Percentiles rank a stretch among this genome's conserved stretches.
Evolutionary conservation across 1,140 invertebrate genomes (phyloP).

Genomic region (Polypedilum vanderplanki): DNA sequence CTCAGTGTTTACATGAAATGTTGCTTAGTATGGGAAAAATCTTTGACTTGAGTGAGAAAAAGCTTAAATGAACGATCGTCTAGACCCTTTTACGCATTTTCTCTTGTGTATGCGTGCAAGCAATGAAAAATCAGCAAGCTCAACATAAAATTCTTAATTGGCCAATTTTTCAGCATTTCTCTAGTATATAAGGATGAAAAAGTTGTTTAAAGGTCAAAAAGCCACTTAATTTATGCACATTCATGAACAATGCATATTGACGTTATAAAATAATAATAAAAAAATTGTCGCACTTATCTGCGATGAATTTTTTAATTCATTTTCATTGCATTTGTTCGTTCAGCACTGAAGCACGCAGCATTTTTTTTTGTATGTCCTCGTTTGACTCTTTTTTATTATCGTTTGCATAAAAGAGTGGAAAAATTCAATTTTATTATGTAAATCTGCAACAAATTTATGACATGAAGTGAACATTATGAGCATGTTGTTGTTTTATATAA

Average conservation of each 20-base stretch:
- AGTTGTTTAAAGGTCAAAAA: constrained; percentile 2
- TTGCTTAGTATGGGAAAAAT: not conserved
- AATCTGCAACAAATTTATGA: constrained; percentile 13
- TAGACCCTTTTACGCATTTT: not conserved
- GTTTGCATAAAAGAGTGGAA: not conserved
- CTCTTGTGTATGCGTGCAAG: not conserved
- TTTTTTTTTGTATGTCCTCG: not conserved
- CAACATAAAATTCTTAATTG: not conserved
- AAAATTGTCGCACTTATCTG: not conserved
- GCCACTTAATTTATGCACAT: not conserved
- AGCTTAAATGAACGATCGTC: not conserved
- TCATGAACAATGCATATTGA: not conserved
- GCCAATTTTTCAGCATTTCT: not conserved
- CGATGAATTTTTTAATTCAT: not conserved
- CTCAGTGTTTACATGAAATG: not conserved
- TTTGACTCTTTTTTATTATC: not conserved
- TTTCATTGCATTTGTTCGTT: not conserved
- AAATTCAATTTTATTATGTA: constrained; percentile 20
- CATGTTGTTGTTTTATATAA: not conserved
- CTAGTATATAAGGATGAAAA: too few species aligned
- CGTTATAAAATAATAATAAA: not conserved
- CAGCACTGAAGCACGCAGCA: not conserved
- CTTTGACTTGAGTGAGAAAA: not conserved
- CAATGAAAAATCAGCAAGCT: not conserved
- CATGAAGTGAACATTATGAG: not conserved